Percentiles rank a stretch among this genome's conserved stretches.
Evolutionary conservation across 30 jellyfish, hydroid and myxozoan species (phyloP).

Genomic region (Hydractinia echinata): DNA sequence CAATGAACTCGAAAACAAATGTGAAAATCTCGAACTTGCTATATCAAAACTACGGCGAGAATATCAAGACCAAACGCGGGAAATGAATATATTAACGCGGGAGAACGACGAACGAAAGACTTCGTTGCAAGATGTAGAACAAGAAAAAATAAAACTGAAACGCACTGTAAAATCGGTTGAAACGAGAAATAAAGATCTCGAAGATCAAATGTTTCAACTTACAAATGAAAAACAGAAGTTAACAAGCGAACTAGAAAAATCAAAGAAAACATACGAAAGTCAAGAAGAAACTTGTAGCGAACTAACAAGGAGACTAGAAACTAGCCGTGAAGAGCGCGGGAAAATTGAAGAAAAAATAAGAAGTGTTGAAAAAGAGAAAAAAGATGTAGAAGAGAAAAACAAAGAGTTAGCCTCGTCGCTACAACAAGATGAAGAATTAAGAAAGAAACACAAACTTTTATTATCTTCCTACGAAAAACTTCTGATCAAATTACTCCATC

Average conservation of each 20-base stretch:
- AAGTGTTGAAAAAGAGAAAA: neutral
- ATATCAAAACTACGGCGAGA: constrained; percentile 53
- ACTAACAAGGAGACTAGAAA: neutral
- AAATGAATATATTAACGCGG: constrained; percentile 37
- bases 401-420: neutral
- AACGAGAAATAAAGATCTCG: constrained; percentile 76
- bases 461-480: constrained; percentile 20
- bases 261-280: constrained; percentile 31
- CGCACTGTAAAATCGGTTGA: constrained; percentile 60
- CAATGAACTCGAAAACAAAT: constrained; percentile 54
- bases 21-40: constrained; percentile 41
- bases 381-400: neutral
- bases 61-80: constrained; percentile 77
- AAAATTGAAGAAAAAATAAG: constrained; percentile 14
- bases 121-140: constrained; percentile 58
- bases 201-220: constrained; percentile 78
- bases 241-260: constrained; percentile 43
- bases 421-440: constrained; percentile 10
- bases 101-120: constrained; percentile 80
- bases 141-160: constrained; percentile 50
- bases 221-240: constrained; percentile 69
- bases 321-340: neutral
- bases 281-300: constrained; percentile 26
- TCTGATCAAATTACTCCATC: constrained; percentile 20
- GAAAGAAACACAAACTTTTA: neutral